Conservation (phyloP, 1,140 invertebrate genomes). For the Acromyrmex charruanus region DNA sequence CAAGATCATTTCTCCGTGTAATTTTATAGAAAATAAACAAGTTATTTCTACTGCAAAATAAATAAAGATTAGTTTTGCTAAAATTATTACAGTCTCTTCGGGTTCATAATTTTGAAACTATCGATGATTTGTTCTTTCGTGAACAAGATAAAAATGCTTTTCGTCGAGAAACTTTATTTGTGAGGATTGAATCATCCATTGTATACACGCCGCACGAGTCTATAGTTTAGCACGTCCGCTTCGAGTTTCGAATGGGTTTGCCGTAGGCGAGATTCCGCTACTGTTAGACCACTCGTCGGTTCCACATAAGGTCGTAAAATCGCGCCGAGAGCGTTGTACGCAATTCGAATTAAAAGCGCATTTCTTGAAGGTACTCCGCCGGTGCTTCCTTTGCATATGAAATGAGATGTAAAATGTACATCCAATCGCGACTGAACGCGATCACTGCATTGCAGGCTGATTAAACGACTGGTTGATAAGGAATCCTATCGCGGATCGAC, state of each 20-base stretch:
- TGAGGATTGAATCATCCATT: background rate
- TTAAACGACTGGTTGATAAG: slow-evolving; percentile 67
- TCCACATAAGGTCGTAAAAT: slow-evolving; percentile 69
- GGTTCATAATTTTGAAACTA: background rate
- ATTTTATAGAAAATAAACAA: background rate
- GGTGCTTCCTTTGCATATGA: slow-evolving; percentile 55
- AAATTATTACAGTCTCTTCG: background rate
- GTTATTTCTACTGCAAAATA: background rate
- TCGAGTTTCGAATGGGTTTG: background rate
- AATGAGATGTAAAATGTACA: slow-evolving; percentile 67
- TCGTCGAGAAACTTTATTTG: background rate
- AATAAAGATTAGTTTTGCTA: background rate
- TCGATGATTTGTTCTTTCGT: background rate
- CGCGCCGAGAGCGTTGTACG: slow-evolving; percentile 61
- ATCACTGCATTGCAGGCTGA: slow-evolving; percentile 67
- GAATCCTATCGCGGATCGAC: slow-evolving; percentile 47
- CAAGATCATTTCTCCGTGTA: too few relatives aligned
- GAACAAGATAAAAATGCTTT: background rate
- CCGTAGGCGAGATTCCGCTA: slow-evolving; percentile 37
- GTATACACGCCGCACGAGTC: background rate
- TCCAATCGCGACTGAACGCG: slow-evolving; percentile 64
- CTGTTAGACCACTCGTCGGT: slow-evolving; percentile 42
- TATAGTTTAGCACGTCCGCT: background rate
- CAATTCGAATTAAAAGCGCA: slow-evolving; percentile 75
- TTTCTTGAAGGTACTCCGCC: slow-evolving; percentile 71